Evolutionary conservation across 2,113 vertebrate genomes (phyloP).

Genomic region (Cyrtonyx montezumae): DNA sequence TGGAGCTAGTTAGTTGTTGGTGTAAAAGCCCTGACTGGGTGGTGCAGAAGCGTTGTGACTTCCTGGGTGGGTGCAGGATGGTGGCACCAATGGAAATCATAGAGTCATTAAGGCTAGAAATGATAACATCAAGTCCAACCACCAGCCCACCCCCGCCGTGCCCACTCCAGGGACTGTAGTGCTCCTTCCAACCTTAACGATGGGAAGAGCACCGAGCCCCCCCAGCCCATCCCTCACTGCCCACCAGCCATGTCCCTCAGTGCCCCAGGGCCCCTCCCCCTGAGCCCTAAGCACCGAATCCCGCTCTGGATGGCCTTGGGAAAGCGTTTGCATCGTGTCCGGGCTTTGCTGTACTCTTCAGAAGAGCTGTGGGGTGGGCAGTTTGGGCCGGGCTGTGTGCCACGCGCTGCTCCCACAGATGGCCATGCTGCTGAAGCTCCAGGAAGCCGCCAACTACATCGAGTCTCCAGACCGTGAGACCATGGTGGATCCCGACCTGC

Average conservation of each 20-base stretch:
- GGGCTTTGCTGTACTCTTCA: background rate
- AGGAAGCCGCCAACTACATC: conserved; percentile 96
- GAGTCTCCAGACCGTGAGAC: conserved; percentile 94
- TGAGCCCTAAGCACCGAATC: accelerated
- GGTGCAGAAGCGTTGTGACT: accelerated
- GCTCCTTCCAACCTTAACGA: too few relatives aligned
- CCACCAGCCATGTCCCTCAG: too few relatives aligned
- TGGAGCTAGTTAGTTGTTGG: background rate
- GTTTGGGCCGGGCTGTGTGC: background rate
- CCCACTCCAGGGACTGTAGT: too few relatives aligned
- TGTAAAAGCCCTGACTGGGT: background rate
- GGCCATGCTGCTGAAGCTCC: conserved; percentile 98
- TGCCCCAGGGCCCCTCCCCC: accelerated
- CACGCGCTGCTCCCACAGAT: conserved; percentile 76
- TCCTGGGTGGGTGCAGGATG: accelerated
- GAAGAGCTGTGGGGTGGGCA: background rate
- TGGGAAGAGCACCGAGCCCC: too few relatives aligned
- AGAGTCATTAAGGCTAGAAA: background rate
- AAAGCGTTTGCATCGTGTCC: background rate
- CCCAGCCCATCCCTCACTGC: too few relatives aligned
- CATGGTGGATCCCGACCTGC: conserved; percentile 86
- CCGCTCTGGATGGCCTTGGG: accelerated
- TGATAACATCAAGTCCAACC: background rate
- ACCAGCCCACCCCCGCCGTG: too few relatives aligned
- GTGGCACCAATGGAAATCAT: background rate